Conservation (phyloP, 1,140 invertebrate genomes). For the Anastrepha obliqua region DNA sequence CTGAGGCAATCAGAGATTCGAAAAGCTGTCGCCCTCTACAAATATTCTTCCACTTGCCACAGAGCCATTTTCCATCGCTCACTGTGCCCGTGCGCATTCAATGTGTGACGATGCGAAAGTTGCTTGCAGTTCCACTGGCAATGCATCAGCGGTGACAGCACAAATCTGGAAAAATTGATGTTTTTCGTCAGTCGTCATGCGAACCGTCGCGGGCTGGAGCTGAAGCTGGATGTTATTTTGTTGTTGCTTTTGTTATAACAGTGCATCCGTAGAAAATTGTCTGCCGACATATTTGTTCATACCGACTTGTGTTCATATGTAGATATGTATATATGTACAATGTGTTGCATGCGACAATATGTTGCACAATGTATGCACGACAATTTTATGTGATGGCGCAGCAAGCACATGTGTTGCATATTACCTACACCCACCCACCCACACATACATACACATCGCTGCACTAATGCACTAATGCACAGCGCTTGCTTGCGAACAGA, state of each 20-base stretch:
- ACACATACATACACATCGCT: not conserved
- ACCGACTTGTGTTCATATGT: not conserved
- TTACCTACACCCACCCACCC: not conserved
- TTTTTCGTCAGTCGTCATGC: not conserved
- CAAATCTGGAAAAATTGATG: constrained; percentile 40
- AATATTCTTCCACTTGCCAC: not conserved
- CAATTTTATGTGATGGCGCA: not conserved
- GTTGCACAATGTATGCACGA: not conserved
- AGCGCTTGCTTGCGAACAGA: not conserved
- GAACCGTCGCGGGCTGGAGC: not conserved
- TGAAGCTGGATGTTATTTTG: not conserved
- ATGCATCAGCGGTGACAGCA: constrained; percentile 44
- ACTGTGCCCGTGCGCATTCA: not conserved
- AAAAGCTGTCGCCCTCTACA: not conserved
- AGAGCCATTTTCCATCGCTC: not conserved
- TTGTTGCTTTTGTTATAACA: not conserved
- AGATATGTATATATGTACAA: no score
- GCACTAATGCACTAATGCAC: not conserved
- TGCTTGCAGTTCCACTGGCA: constrained; percentile 9
- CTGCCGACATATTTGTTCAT: constrained; percentile 1
- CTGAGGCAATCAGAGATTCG: constrained; percentile 3
- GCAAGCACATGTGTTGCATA: not conserved
- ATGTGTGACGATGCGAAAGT: not conserved
- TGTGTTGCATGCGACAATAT: not conserved
- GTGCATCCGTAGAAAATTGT: constrained; percentile 13